phyloP scores from a whole-genome alignment of 2,888 invertebrate species.

The Ophion costatus region DNA sequence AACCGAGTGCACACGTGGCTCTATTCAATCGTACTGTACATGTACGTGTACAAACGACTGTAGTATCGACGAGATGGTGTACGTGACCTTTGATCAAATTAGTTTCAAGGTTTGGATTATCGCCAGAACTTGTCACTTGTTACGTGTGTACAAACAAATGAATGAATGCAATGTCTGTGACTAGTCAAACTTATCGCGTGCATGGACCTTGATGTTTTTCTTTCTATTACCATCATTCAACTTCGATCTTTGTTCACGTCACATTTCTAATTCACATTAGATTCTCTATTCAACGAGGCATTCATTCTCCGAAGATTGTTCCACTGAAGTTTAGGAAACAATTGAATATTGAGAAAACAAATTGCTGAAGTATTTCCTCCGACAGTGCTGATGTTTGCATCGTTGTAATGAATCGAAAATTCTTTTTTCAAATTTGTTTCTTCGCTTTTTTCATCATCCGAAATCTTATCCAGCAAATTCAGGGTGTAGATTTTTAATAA shows the following conservation, averaged over 20 bases:
- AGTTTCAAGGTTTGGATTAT: slow-evolving; percentile 66
- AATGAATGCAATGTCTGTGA: slow-evolving; percentile 25
- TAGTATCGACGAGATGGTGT: slow-evolving; percentile 16
- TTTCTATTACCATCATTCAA: background rate
- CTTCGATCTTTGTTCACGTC: background rate
- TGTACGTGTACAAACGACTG: background rate
- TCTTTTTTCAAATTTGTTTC: too few relatives aligned
- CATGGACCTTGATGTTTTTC: background rate
- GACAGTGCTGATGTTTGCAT: too few relatives aligned
- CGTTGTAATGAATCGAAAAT: too few relatives aligned
- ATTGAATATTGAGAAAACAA: background rate
- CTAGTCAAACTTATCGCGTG: background rate
- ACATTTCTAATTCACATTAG: background rate
- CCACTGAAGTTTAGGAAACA: background rate
- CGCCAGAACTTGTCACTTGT: slow-evolving; percentile 67
- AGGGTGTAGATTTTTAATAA: too few relatives aligned
- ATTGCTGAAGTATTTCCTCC: background rate
- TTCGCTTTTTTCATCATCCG: too few relatives aligned
- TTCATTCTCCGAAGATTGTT: background rate
- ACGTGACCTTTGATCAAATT: slow-evolving; percentile 71
- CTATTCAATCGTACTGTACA: background rate
- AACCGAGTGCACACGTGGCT: too few relatives aligned
- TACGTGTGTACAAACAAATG: slow-evolving; percentile 52
- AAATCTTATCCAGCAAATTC: too few relatives aligned
- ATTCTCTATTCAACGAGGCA: background rate